Percentiles rank a stretch among this genome's conserved stretches.
Conservation (phyloP, 2,888 invertebrate genomes). For the Dendrolimus houi region DNA sequence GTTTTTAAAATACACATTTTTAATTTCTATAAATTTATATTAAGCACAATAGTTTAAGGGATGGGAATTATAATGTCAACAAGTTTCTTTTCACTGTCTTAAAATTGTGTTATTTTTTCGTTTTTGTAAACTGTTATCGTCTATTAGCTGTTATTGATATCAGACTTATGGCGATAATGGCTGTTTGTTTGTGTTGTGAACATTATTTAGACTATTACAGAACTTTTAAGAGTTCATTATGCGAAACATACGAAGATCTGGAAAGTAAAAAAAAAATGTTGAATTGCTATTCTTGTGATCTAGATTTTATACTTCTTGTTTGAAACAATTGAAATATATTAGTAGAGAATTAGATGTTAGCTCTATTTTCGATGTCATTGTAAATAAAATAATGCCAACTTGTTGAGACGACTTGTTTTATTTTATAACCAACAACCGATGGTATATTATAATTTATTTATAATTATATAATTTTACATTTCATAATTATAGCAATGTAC, state of each 20-base stretch:
- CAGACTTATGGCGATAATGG: conserved; percentile 1
- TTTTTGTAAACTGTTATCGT: conserved; percentile 8
- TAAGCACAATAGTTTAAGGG: conserved; percentile 69
- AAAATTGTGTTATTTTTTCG: too few species aligned
- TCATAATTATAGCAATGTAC: conserved; percentile 11
- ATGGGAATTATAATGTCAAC: conserved; percentile 49
- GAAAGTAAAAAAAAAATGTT: conserved; percentile 17
- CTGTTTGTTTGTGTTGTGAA: conserved; percentile 12
- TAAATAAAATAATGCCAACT: conserved; percentile 75
- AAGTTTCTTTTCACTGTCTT: conserved; percentile 28
- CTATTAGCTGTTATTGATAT: conserved; percentile 8
- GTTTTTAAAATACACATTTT: conserved; percentile 47
- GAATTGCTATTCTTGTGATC: conserved; percentile 67
- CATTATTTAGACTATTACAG: background rate
- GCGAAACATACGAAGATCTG: background rate
- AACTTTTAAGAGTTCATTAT: background rate
- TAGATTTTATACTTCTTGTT: conserved; percentile 77
- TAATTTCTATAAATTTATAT: conserved; percentile 42
- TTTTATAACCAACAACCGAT: conserved; percentile 29
- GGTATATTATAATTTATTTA: conserved; percentile 26
- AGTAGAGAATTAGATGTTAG: conserved; percentile 74
- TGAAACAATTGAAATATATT: conserved; percentile 73
- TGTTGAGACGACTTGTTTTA: conserved; percentile 63
- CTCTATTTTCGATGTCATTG: conserved; percentile 76
- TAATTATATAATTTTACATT: conserved; percentile 16